These are phyloP conservation scores for Melipona quadrifasciata DNA, from an alignment of 1,140 invertebrate species.

Conservation along the genomic window DNA sequence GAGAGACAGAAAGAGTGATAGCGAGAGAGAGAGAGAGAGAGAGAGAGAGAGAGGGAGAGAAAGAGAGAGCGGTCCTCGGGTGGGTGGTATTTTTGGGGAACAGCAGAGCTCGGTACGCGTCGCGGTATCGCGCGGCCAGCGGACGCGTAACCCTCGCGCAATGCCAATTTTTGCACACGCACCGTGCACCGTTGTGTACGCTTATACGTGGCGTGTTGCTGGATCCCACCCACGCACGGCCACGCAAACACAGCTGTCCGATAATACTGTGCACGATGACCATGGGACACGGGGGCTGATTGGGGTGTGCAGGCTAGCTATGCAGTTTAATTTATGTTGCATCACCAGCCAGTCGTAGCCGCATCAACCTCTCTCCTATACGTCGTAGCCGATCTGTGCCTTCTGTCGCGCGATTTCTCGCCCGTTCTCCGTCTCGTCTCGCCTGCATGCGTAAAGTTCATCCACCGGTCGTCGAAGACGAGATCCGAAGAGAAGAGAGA, in stretches of 20 bases:
- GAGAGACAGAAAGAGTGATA: too few species aligned
- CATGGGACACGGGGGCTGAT: conserved; percentile 74
- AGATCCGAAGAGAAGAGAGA: neutral
- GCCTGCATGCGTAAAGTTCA: neutral
- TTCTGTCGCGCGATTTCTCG: conserved; percentile 31
- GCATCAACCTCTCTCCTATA: conserved; percentile 61
- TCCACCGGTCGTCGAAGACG: neutral
- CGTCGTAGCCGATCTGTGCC: conserved; percentile 48
- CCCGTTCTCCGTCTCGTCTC: conserved; percentile 11
- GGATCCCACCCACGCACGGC: conserved; percentile 63
- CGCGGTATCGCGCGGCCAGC: conserved; percentile 51
- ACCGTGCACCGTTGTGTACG: conserved; percentile 20
- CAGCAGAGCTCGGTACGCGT: conserved; percentile 31
- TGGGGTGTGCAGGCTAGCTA: conserved; percentile 73
- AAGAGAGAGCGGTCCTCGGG: neutral
- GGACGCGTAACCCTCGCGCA: conserved; percentile 62
- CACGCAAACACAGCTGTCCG: conserved; percentile 57
- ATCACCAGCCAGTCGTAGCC: conserved; percentile 73
- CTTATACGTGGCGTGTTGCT: conserved; percentile 51
- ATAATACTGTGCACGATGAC: conserved; percentile 74
- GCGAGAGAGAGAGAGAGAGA: neutral
- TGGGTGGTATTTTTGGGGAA: conserved; percentile 67
- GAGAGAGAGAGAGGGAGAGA: conserved; percentile 4
- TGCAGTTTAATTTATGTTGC: conserved; percentile 79
- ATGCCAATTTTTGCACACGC: conserved; percentile 69